phyloP scores from a whole-genome alignment of 2,888 invertebrate genomes.

The Pherbina coryleti region DNA sequence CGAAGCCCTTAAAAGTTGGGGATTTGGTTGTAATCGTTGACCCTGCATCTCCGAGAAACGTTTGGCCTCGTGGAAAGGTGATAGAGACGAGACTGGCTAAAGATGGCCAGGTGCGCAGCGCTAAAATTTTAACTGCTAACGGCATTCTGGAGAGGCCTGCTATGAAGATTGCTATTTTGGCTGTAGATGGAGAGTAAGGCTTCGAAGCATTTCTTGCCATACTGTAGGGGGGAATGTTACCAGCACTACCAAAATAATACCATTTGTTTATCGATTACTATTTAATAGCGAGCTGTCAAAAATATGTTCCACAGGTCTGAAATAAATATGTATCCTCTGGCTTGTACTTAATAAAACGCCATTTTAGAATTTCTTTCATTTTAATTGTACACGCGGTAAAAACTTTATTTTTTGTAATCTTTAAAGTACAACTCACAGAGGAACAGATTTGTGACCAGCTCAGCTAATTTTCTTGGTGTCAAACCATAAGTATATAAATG shows the following conservation, averaged over 20 bases:
- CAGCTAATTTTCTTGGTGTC: too few species aligned
- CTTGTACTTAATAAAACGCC: too few species aligned
- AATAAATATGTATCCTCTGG: too few species aligned
- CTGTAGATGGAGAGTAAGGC: not conserved
- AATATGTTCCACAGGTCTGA: too few species aligned
- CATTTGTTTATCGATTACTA: too few species aligned
- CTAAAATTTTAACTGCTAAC: not conserved
- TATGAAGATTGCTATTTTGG: not conserved
- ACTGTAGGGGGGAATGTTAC: conserved; percentile 9
- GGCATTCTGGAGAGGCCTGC: not conserved
- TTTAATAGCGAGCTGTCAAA: too few species aligned
- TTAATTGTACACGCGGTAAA: too few species aligned
- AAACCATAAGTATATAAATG: too few species aligned
- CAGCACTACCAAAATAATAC: not conserved
- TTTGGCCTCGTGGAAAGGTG: conserved; percentile 45
- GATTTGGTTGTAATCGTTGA: conserved; percentile 44
- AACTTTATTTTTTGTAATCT: too few species aligned
- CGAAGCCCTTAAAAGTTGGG: conserved; percentile 28
- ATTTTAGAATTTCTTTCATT: too few species aligned
- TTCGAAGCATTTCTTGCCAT: not conserved
- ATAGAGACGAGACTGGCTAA: conserved; percentile 8
- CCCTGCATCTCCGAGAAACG: conserved; percentile 37
- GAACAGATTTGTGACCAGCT: too few species aligned
- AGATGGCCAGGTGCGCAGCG: conserved; percentile 13
- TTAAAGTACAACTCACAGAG: too few species aligned